Evolutionary conservation across 92 coral and sea anemone genomes (phyloP), one percentile per base, ranked within the genome.

Genomic region (Virgularia gustaviana): DNA sequence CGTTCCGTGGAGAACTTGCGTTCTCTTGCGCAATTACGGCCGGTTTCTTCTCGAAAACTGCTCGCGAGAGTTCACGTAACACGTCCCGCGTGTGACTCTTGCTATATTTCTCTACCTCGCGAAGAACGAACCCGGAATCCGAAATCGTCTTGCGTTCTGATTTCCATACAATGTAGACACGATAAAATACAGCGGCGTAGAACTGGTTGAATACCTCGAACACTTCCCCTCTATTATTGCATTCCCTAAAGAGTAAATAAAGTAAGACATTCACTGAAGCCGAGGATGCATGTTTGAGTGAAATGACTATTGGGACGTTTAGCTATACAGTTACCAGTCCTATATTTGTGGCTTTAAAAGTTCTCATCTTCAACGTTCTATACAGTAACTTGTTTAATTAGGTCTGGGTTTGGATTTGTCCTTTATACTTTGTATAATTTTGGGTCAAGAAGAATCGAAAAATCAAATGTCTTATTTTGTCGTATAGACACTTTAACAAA

Each of bases 91-190:
- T 80, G 49, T 86, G 83, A 57, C 81, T 85, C 41, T 84, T 81
- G 43, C 94, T 91, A 73, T 70, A 86, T 33, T 89, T 94, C 65
- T 94, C 99, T 31, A 89, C 77, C 72, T 94, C 99, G 70, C 89
- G 85, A 39, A 94, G 85, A 9, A 94, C 99, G 39, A 94, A 94
- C 5, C 99, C 99, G 0, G 96, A 89, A 72, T 94, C 96, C n/a
- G 85, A 83, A 37, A 94, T 94, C 7, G 96, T 94, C 68, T 94
- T 94, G 77, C 90, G 96, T 71, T 94, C 89, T 73, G 81, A 86
- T 75, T 94, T 94, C 99, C 99, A 94, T 54, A 94, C 63, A 29
- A 83, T 89, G 74, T 85, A 94, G 20, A 94, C 85, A 65, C 85
- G 89, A 39, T 79, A 73, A 31, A 76, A 94, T 18, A 94, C 70